Percentiles rank a stretch among this genome's conserved stretches.
Evolutionary conservation across 2,888 invertebrate species (phyloP).

Genomic region (Agrochola circellaris): DNA sequence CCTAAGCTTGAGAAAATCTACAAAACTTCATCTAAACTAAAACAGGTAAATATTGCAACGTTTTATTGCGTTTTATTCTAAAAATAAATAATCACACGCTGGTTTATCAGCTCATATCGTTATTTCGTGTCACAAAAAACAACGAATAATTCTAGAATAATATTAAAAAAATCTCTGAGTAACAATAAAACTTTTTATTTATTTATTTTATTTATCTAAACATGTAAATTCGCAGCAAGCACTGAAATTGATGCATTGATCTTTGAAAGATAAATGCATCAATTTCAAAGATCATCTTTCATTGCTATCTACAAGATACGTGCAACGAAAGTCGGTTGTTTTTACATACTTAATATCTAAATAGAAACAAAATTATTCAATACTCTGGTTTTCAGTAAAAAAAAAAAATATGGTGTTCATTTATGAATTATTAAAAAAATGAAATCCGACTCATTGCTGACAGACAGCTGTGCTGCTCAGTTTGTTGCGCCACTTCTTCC

Average conservation of each 20-base stretch:
- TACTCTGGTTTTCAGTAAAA: neutral
- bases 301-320: neutral
- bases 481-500: too few relatives aligned
- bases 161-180: neutral
- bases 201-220: neutral
- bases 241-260: neutral
- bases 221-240: neutral
- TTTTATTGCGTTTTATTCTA: slow-evolving; percentile 15
- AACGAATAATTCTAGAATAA: neutral
- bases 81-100: slow-evolving; percentile 8
- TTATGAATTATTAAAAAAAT: neutral
- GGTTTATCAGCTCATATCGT: slow-evolving; percentile 15
- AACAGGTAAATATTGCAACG: slow-evolving; percentile 90
- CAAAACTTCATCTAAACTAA: slow-evolving; percentile 92
- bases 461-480: too few relatives aligned
- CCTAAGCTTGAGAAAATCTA: slow-evolving; percentile 95
- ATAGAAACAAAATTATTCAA: neutral
- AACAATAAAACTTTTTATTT: too few relatives aligned
- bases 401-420: neutral
- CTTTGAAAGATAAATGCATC: neutral
- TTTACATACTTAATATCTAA: neutral
- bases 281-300: neutral
- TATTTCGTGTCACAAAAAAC: neutral
- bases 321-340: neutral
- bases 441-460: neutral